Conservation (phyloP, 1,140 invertebrate species). For the Hypsibius dujardini region DNA sequence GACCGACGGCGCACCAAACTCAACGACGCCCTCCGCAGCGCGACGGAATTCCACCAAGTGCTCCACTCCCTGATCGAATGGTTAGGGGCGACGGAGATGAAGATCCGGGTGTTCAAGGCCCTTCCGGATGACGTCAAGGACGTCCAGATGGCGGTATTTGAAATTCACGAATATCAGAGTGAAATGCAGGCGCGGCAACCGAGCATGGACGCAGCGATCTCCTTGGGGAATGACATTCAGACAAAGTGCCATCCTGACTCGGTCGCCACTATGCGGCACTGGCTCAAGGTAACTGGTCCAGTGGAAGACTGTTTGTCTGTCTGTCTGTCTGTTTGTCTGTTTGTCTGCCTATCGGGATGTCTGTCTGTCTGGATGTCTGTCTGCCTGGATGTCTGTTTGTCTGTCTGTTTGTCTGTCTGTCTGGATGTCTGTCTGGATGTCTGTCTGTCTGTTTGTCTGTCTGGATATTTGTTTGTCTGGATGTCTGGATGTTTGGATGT, state of each 20-base stretch:
- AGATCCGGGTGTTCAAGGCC: constrained; percentile 61
- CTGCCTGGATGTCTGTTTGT: too few species aligned
- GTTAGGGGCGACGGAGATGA: constrained; percentile 84
- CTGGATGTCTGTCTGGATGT: too few species aligned
- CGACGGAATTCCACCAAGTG: constrained; percentile 60
- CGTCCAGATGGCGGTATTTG: constrained; percentile 59
- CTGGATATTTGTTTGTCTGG: too few species aligned
- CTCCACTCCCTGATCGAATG: constrained; percentile 85
- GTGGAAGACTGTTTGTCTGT: too few species aligned
- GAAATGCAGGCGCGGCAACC: constrained; percentile 64
- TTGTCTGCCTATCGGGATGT: too few species aligned
- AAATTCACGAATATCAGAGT: constrained; percentile 63
- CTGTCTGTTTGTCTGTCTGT: too few species aligned
- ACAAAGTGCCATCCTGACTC: constrained; percentile 82
- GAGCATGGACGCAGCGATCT: constrained; percentile 68
- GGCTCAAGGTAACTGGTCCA: constrained; percentile 90
- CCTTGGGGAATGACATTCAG: constrained; percentile 68
- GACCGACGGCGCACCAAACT: constrained; percentile 56
- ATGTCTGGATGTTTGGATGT: too few species aligned
- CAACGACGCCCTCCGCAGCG: constrained; percentile 56
- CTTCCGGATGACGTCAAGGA: constrained; percentile 72
- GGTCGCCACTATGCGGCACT: constrained; percentile 80
- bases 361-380: too few species aligned
- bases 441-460: too few species aligned
- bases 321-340: too few species aligned